Conservation (phyloP, 2,797 vertebrate genomes). For the Gambelia wislizenii region DNA sequence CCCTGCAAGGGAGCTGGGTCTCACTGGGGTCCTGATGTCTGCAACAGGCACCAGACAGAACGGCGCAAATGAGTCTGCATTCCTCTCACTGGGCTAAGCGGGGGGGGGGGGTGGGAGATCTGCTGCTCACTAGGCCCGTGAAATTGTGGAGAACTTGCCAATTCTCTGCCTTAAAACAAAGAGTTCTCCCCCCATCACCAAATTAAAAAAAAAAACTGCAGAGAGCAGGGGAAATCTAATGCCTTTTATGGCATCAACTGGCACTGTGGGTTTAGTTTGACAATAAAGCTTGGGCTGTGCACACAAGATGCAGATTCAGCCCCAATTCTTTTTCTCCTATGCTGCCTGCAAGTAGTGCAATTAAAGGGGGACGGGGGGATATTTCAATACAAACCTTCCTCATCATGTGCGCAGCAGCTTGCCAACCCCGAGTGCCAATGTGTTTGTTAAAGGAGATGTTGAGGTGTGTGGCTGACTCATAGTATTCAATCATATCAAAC, state of each 20-base stretch:
- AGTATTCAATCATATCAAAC: slow-evolving; percentile 98
- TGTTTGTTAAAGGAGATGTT: slow-evolving; percentile 98
- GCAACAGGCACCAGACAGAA: not conserved
- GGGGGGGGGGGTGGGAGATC: not conserved
- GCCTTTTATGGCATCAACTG: not conserved
- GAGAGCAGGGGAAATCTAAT: not conserved
- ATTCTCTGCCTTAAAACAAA: not conserved
- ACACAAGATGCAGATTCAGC: not conserved
- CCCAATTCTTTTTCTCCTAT: not conserved
- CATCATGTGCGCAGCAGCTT: slow-evolving; percentile 97
- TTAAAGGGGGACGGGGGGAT: not conserved
- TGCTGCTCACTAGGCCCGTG: not conserved
- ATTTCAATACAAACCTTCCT: slow-evolving; percentile 85
- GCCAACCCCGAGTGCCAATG: slow-evolving; percentile 95
- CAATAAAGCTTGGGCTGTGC: too few species aligned
- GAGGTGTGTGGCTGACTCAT: slow-evolving; percentile 95
- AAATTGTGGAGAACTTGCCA: not conserved
- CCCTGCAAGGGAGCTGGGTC: not conserved
- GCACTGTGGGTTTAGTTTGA: not conserved
- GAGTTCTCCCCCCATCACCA: not conserved
- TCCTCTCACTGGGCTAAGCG: not conserved
- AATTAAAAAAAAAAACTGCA: too few species aligned
- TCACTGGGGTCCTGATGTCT: not conserved
- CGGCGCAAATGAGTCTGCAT: not conserved
- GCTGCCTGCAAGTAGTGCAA: too few species aligned